Evolutionary conservation across 2,113 vertebrate species (phyloP), one percentile per base, ranked within the genome.

Genomic region (Pluvianellus socialis): DNA sequence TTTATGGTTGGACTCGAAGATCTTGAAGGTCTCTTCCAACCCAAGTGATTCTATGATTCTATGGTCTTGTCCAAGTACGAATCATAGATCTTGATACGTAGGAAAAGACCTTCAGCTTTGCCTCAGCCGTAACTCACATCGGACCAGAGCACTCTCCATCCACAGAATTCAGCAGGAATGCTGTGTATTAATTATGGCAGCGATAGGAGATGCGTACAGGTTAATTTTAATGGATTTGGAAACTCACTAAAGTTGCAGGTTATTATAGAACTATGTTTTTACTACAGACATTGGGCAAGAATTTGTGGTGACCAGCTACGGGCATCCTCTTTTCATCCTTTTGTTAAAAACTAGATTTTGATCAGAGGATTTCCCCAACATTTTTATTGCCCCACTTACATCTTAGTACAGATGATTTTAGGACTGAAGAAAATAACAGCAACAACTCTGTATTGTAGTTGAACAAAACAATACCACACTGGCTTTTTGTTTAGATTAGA

Each of bases 171-270:
- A 6, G 49, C 13, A 6, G 0, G n/a, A 59, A 63, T 4, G 21
- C 79, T 55, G 79, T 23, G 4, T 4, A 12, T n/a, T 9, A 55
- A 88, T 16, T 67, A 35, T 0, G 11, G 85, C 70, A 59, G 45
- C 1, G 35, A 59, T 0, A 68, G 50, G 62, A 2, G 2, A 55
- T 2, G 0, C 1, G 16, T 20, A 26, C 30, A 12, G 61, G 61
- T 45, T 52, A 16, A 59, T 59, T 59, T 52, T 7, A 42, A 30
- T 23, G 56, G 44, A 42, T 40, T 24, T 89, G 73, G 44, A 22
- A 87, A 85, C 76, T 59, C 52, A 45, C 21, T 65, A 52, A 19
- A 32, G 44, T 59, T 56, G n/a, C 38, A 75, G 61, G 47, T 44
- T 82, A 26, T 50, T 82, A 62, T 33, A 47, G 50, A 88, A 56